Conservation (phyloP, 2,113 vertebrate genomes). For the Baryphthengus martii region DNA sequence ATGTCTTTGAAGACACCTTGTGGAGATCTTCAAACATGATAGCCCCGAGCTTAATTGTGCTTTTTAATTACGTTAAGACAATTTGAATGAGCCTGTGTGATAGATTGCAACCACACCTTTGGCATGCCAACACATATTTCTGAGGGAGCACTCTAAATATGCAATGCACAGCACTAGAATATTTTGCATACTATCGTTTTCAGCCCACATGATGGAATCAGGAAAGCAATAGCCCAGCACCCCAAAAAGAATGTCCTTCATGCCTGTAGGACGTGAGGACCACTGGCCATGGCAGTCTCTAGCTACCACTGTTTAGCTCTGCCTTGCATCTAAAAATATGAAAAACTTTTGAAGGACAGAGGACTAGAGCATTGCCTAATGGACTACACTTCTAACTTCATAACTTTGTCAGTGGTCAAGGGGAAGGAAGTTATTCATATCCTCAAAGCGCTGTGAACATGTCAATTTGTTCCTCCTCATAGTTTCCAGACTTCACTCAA, state of each 20-base stretch:
- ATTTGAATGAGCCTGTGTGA: conserved; percentile 24
- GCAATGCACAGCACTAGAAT: background rate
- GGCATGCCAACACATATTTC: background rate
- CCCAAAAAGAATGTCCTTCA: background rate
- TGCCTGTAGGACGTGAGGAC: background rate
- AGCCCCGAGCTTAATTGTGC: conserved; percentile 20
- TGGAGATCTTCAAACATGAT: conserved; percentile 23
- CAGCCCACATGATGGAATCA: background rate
- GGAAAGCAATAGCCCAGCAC: background rate
- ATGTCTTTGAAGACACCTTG: background rate
- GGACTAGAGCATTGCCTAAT: background rate
- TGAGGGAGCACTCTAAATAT: background rate
- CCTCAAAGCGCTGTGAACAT: background rate
- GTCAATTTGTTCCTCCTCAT: background rate
- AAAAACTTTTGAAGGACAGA: background rate
- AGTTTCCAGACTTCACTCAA: background rate
- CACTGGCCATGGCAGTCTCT: background rate
- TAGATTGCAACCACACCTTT: conserved; percentile 51
- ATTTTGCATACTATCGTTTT: background rate
- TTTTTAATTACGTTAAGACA: conserved; percentile 50
- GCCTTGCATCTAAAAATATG: background rate
- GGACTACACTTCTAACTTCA: background rate
- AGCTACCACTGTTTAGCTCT: background rate
- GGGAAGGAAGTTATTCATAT: conserved; percentile 8
- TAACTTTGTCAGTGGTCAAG: background rate